Evolutionary conservation across 2,113 vertebrate species (phyloP).

Genomic region (Zapornia atra): DNA sequence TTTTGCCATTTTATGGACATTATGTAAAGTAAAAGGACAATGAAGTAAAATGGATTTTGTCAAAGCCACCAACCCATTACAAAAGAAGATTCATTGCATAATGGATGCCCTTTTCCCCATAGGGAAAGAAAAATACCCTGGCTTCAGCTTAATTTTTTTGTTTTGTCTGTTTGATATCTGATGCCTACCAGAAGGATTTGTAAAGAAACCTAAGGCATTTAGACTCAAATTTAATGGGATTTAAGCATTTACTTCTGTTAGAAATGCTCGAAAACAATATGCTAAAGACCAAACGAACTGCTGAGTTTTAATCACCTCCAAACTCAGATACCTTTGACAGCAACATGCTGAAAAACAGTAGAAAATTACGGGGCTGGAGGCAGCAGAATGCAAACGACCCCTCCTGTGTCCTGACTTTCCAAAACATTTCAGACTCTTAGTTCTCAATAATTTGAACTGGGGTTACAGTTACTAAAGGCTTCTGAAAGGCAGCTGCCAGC

Average conservation of each 20-base stretch:
- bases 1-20: constrained; percentile 50
- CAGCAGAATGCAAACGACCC: constrained; percentile 19
- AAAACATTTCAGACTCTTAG: constrained; percentile 17
- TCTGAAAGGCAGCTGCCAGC: constrained; percentile 36
- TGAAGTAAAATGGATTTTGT: constrained; percentile 63
- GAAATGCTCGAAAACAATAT: constrained; percentile 50
- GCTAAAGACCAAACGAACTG: not conserved
- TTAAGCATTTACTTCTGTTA: constrained; percentile 50
- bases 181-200: constrained; percentile 63
- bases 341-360: not conserved
- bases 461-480: constrained; percentile 28
- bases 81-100: constrained; percentile 63
- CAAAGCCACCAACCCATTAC: constrained; percentile 64
- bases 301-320: constrained; percentile 50
- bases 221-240: constrained; percentile 46
- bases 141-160: constrained; percentile 54
- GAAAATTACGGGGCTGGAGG: constrained; percentile 13
- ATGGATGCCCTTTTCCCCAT: constrained; percentile 53
- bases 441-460: constrained; percentile 14
- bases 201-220: constrained; percentile 57
- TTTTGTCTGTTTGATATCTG: constrained; percentile 64
- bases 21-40: constrained; percentile 62
- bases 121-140: constrained; percentile 57
- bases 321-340: constrained; percentile 31
- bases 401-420: not conserved